Evolutionary conservation across 2,888 invertebrate species (phyloP), one percentile per base, ranked within the genome.

Genomic region (Antitype chi): DNA sequence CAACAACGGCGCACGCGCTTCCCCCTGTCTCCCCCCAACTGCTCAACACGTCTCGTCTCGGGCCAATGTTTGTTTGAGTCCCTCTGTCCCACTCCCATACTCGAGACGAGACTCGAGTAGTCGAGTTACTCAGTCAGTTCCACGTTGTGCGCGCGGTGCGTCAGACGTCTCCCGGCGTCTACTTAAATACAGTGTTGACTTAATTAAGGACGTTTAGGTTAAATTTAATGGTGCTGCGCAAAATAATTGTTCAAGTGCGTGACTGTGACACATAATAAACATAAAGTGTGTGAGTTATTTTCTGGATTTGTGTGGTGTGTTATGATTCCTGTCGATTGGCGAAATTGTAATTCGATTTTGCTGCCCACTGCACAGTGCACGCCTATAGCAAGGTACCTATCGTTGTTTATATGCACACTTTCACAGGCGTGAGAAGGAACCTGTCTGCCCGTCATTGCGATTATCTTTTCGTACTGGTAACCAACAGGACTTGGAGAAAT

Each of bases 191-290:
- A 5, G 28, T 55, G n/a, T 62, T 43, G 53, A 67, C 47, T 49
- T 60, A 81, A 52, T 25, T 66, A 78, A 80, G 66, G 49, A 66
- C 74, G 66, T 67, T 49, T 15, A 55, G 47, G 67, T 74, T 62
- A 67, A 74, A 74, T 32, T 9, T 55, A 53, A 74, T 23, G 0
- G 38, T 81, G 49, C 47, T 60, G 53, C 60, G 66, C 60, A 74
- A 67, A 55, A 62, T 9, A 32, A 32, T 47, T 23, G 17, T 64
- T 8, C 23, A 15, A 7, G 25, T 74, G 20, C 11, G 64, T 78
- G 57, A 64, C 17, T 52, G 64, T 78, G 38, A 60, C n/a, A 55
- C 38, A 60, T 28, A n/a, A 8, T 13, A 49, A 66, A 38, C 28
- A 6, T 17, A 49, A 38, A 60, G 81, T 59, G 43, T 49, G 17